Conservation (phyloP, 2,888 invertebrate genomes). For the Caenorhabditis virilis region DNA sequence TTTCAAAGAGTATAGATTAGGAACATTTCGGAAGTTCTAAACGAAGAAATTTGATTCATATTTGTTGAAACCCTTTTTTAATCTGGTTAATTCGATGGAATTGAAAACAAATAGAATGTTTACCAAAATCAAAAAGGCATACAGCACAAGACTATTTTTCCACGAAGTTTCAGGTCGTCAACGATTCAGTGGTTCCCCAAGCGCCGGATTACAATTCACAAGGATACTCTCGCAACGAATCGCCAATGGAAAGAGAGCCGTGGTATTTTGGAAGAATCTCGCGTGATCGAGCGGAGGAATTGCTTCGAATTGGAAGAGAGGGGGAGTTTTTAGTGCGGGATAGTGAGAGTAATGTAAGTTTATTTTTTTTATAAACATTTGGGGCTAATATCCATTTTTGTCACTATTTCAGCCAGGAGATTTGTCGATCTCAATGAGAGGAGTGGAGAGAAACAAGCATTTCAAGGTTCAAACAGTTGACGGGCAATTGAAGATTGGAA, state of each 20-base stretch:
- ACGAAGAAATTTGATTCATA: no score
- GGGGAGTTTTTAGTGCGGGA: conserved; percentile 98
- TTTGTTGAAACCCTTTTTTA: no score
- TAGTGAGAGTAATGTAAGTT: conserved; percentile 91
- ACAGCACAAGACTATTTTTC: no score
- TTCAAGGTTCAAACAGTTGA: conserved; percentile 73
- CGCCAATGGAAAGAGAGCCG: conserved; percentile 71
- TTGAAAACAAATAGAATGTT: no score
- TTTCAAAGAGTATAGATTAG: no score
- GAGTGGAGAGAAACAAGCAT: conserved; percentile 96
- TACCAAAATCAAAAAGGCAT: no score
- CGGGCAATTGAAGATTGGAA: conserved; percentile 86
- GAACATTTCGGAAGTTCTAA: no score
- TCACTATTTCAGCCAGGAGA: conserved; percentile 84
- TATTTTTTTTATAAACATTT: neutral
- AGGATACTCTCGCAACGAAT: conserved; percentile 2
- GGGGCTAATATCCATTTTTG: neutral
- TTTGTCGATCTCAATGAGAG: conserved; percentile 95
- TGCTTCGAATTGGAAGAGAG: conserved; percentile 92
- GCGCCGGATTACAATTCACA: conserved; percentile 16
- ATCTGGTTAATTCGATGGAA: no score
- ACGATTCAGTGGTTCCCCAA: conserved; percentile 7
- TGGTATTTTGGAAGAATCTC: conserved; percentile 98
- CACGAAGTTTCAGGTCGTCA: conserved; percentile 13
- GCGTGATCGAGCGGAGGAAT: conserved; percentile 90